phyloP scores from a whole-genome alignment of 2,113 vertebrate genomes.

The Cebidichthys violaceus region DNA sequence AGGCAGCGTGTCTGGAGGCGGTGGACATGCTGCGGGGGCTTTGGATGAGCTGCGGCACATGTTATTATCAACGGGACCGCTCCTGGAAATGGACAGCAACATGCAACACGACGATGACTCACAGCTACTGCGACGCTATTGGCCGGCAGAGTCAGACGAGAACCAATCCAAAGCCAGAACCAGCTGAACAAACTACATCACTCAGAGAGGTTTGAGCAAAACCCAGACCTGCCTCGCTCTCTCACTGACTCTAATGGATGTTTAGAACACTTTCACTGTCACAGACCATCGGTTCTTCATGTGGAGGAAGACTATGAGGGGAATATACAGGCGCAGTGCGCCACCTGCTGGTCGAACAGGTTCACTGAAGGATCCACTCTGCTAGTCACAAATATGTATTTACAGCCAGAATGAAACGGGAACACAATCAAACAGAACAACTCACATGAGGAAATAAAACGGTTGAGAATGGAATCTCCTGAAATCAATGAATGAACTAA shows the following conservation, averaged over 20 bases:
- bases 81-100: conserved; percentile 77
- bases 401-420: accelerated
- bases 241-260: background rate
- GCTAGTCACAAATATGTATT: background rate
- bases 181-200: background rate
- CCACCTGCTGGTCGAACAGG: conserved; percentile 68
- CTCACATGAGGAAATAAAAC: no score
- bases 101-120: conserved; percentile 68
- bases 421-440: no score
- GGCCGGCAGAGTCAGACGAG: conserved; percentile 5
- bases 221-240: background rate
- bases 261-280: conserved; percentile 4
- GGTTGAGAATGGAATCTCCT: no score
- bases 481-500: no score
- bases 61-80: conserved; percentile 64
- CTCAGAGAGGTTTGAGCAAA: background rate
- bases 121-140: conserved; percentile 46
- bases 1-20: conserved; percentile 61
- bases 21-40: conserved; percentile 55
- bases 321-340: conserved; percentile 11
- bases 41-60: conserved; percentile 64
- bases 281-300: background rate
- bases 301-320: background rate
- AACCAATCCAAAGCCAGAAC: conserved; percentile 49
- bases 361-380: conserved; percentile 8